Evolutionary conservation across 2,888 invertebrate species (phyloP), one percentile per base, ranked within the genome.

Genomic region (Isotomurus palustris): DNA sequence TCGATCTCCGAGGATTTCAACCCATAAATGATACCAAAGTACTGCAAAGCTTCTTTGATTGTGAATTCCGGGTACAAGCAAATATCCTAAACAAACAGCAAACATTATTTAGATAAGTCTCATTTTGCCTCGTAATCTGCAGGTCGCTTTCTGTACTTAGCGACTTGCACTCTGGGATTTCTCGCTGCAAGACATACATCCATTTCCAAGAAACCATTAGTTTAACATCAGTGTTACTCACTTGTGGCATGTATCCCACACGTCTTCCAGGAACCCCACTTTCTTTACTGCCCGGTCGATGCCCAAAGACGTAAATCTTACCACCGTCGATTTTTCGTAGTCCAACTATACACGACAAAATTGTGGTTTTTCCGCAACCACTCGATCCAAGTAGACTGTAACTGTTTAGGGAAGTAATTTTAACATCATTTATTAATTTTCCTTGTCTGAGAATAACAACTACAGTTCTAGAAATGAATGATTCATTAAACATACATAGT

Each of bases 321-420:
- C 94, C 95, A 2, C 85, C 83, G 77, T 92, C 88, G 51, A 92
- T 79, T 71, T 86, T 82, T 72, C 92, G 82, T 45, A 92, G 80
- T 5, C 94, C 94, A 28, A 95, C 91, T 72, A 94, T 88, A 76
- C 91, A 91, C 48, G 91, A 88, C 2, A 95, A 82, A 10, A 95
- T 79, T 0, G 95, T 95, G 3, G 66, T 66, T 77, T 95, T 95
- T 12, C 92, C 92, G 75, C 94, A 95, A 28, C 94, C 94, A 57
- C 92, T 92, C 6, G 94, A 92, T 25, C 94, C 95, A 21, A 95
- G 79, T 10, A 95, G 81, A 58, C 94, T 94, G 75, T 94, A 95
- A 77, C 94, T 94, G 78, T 35, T 44, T 44, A 8, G 5, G 21
- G n/a, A 4, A 36, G n/a, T 24, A 43, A 57, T 38, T 29, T 32